Evolutionary conservation across 2,888 invertebrate species (phyloP).

Genomic region (Pogonocherus hispidulus): DNA sequence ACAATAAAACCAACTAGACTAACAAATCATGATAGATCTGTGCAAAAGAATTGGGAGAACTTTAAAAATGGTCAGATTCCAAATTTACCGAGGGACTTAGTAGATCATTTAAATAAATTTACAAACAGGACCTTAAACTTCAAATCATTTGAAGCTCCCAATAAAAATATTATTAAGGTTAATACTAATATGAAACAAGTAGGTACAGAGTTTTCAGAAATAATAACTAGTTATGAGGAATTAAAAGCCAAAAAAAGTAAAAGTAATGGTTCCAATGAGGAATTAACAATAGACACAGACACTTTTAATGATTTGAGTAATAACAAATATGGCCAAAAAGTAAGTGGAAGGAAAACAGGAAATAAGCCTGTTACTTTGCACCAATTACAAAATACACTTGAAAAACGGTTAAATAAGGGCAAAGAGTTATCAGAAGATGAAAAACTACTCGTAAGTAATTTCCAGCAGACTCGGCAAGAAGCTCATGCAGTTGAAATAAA

Average conservation of each 20-base stretch:
- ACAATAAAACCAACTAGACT: conserved; percentile 73
- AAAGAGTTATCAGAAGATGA: conserved; percentile 49
- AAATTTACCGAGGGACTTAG: conserved; percentile 67
- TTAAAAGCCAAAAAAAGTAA: conserved; percentile 66
- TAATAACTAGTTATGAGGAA: conserved; percentile 65
- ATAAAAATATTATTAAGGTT: conserved; percentile 61
- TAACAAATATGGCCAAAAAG: conserved; percentile 32
- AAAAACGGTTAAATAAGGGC: conserved; percentile 33
- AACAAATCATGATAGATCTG: conserved; percentile 76
- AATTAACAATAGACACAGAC: conserved; percentile 4
- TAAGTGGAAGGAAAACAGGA: conserved; percentile 26
- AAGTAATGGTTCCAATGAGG: conserved; percentile 20
- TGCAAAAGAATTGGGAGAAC: conserved; percentile 79
- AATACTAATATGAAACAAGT: conserved; percentile 62
- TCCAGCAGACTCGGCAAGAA: conserved; percentile 18
- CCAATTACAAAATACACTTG: conserved; percentile 55
- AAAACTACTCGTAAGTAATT: conserved; percentile 47
- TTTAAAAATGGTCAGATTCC: conserved; percentile 73
- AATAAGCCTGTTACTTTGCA: conserved; percentile 54
- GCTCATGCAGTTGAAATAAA: conserved; percentile 28
- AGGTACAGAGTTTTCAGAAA: conserved; percentile 66
- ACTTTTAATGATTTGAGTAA: neutral
- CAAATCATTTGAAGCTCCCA: conserved; percentile 42
- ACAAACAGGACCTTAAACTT: conserved; percentile 69
- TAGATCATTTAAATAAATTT: conserved; percentile 78